Evolutionary conservation across 2,888 invertebrate species (phyloP).

Genomic region (Salticus scenicus): DNA sequence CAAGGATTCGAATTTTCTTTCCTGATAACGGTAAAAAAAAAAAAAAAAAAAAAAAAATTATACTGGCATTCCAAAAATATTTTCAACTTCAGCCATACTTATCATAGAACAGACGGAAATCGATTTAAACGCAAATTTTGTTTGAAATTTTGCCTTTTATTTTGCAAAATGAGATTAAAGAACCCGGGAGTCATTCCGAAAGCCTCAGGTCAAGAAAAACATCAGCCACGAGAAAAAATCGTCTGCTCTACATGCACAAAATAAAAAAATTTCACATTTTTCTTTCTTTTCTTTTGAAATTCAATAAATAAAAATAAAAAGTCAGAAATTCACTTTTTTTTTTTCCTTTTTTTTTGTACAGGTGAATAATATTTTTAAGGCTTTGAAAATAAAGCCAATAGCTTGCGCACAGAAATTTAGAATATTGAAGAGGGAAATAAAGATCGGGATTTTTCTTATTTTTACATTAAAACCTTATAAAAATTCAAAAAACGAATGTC

Average conservation of each 20-base stretch:
- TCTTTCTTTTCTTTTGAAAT: not conserved
- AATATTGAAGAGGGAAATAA: constrained; percentile 9
- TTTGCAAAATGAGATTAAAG: constrained; percentile 1
- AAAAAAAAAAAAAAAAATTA: too few relatives aligned
- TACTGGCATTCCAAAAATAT: not conserved
- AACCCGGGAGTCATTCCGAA: not conserved
- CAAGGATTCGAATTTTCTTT: too few relatives aligned
- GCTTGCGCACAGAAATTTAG: not conserved
- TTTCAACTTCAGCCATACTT: not conserved
- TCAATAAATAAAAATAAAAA: constrained; percentile 5
- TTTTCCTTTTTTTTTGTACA: not conserved
- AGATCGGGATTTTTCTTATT: not conserved
- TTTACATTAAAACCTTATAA: too few relatives aligned
- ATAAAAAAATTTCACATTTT: too few relatives aligned
- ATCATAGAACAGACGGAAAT: not conserved
- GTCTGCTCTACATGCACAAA: constrained; percentile 1
- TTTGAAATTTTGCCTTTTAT: not conserved
- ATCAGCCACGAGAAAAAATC: not conserved
- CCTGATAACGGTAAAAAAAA: too few relatives aligned
- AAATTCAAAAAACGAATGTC: too few relatives aligned
- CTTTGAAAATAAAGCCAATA: not conserved
- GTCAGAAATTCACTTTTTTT: not conserved
- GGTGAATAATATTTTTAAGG: constrained; percentile 6
- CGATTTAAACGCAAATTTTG: not conserved
- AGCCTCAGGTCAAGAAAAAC: not conserved